Percentiles rank a stretch among this genome's conserved stretches.
These are phyloP conservation scores for Ariopsis seemanni DNA, from an alignment of 2,113 vertebrate species.

Conservation along the genomic window DNA sequence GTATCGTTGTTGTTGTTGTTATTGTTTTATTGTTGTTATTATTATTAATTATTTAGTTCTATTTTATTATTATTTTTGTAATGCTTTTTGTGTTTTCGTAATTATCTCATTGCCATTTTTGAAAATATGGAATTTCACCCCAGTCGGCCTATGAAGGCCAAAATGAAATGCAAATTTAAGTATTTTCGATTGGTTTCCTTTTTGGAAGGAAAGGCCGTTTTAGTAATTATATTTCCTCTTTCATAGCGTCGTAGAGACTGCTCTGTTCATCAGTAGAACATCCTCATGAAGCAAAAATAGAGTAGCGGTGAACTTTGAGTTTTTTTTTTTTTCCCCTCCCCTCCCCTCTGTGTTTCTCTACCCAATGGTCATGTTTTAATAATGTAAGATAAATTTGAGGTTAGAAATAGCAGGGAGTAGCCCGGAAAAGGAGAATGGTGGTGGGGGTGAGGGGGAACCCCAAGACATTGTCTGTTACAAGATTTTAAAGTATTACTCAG, in stretches of 20 bases:
- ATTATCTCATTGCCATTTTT: slow-evolving; percentile 87
- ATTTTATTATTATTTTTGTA: slow-evolving; percentile 57
- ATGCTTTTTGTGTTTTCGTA: slow-evolving; percentile 64
- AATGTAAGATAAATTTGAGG: slow-evolving; percentile 66
- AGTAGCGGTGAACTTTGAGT: slow-evolving; percentile 55
- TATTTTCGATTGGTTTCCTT: slow-evolving; percentile 44
- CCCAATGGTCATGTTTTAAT: slow-evolving; percentile 82
- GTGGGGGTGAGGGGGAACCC: slow-evolving; percentile 35
- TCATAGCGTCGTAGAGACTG: slow-evolving; percentile 73
- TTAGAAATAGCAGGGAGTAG: slow-evolving; percentile 84
- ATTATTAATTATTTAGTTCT: slow-evolving; percentile 55
- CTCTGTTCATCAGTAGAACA: slow-evolving; percentile 76
- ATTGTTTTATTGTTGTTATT: slow-evolving; percentile 55
- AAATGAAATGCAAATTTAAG: slow-evolving; percentile 85
- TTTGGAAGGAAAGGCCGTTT: slow-evolving; percentile 63
- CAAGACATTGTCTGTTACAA: slow-evolving; percentile 82
- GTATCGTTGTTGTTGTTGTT: slow-evolving; percentile 56
- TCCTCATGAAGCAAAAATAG: slow-evolving; percentile 75
- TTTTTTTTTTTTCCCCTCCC: neutral
- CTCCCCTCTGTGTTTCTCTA: neutral
- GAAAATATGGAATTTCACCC: slow-evolving; percentile 85
- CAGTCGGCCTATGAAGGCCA: slow-evolving; percentile 82
- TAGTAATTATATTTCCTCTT: slow-evolving; percentile 75
- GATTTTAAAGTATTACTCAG: slow-evolving; percentile 96
- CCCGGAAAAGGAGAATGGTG: slow-evolving; percentile 69